phyloP scores from a whole-genome alignment of 2,888 invertebrate genomes.

The Drosophila kokeensis region DNA sequence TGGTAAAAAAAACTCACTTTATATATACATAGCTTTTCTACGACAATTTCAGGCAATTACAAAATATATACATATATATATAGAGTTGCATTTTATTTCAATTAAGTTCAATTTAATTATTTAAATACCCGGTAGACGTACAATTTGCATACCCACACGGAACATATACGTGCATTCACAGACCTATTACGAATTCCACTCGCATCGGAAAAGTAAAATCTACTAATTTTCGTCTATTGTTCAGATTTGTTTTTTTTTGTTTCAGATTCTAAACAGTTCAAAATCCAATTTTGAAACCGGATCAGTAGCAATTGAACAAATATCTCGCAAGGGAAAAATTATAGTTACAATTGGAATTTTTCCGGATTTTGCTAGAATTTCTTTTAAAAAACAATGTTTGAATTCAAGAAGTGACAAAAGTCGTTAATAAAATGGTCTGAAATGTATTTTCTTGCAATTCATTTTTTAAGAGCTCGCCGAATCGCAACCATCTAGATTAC shows the following conservation, averaged over 20 bases:
- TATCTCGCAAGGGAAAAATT: not conserved
- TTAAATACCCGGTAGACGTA: not conserved
- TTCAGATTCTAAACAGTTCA: not conserved
- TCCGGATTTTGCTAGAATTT: not conserved
- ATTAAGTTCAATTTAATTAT: conserved; percentile 1
- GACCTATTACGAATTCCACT: not conserved
- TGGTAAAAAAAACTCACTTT: not conserved
- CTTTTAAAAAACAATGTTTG: not conserved
- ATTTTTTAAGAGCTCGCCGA: too few species aligned
- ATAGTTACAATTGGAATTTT: not conserved
- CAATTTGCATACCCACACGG: not conserved
- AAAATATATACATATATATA: not conserved
- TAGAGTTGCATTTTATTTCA: not conserved
- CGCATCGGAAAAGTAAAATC: not conserved
- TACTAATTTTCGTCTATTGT: not conserved
- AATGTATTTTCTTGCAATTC: not conserved
- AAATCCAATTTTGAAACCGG: not conserved
- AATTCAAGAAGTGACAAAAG: not conserved
- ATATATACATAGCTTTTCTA: not conserved
- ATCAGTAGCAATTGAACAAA: not conserved
- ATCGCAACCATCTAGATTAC: not conserved
- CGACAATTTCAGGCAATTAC: not conserved
- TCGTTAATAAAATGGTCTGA: not conserved
- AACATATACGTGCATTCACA: not conserved
- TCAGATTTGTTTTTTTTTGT: not conserved